These are phyloP conservation scores for Sinodicranocentrus sp. DNA, from an alignment of 2,888 invertebrate species.

Conservation along the genomic window DNA sequence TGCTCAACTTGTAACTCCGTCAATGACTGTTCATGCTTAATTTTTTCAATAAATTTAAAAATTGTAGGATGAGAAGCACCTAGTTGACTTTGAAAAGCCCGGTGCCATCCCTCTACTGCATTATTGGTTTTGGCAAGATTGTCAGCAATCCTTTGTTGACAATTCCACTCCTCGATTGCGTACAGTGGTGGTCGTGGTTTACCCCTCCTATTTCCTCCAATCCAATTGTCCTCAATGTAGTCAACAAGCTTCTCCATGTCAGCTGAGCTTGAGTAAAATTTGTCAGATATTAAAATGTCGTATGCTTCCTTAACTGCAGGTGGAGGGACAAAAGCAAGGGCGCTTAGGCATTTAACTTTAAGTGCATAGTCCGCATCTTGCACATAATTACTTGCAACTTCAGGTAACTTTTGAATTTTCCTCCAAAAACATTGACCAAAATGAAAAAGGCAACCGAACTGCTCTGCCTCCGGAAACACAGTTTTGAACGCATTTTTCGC, in stretches of 20 bases:
- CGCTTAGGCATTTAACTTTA: slow-evolving; percentile 16
- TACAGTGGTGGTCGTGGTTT: slow-evolving; percentile 4
- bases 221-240: slow-evolving; percentile 39
- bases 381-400: not conserved
- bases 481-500: slow-evolving; percentile 25
- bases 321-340: slow-evolving; percentile 38
- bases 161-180: slow-evolving; percentile 44
- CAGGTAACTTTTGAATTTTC: slow-evolving; percentile 27
- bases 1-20: slow-evolving; percentile 36
- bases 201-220: slow-evolving; percentile 29
- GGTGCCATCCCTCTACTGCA: slow-evolving; percentile 40
- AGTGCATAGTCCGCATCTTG: slow-evolving; percentile 15
- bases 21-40: slow-evolving; percentile 26
- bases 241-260: slow-evolving; percentile 32
- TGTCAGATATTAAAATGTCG: slow-evolving; percentile 1
- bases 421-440: slow-evolving; percentile 50
- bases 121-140: slow-evolving; percentile 40
- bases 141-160: slow-evolving; percentile 3
- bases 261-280: not conserved
- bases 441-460: slow-evolving; percentile 46
- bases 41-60: slow-evolving; percentile 46
- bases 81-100: slow-evolving; percentile 33
- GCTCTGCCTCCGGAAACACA: slow-evolving; percentile 29
- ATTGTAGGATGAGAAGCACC: slow-evolving; percentile 27
- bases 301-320: slow-evolving; percentile 14